These are phyloP conservation scores for Silvanus unidentatus DNA, from an alignment of 2,888 invertebrate genomes.

Conservation along the genomic window DNA sequence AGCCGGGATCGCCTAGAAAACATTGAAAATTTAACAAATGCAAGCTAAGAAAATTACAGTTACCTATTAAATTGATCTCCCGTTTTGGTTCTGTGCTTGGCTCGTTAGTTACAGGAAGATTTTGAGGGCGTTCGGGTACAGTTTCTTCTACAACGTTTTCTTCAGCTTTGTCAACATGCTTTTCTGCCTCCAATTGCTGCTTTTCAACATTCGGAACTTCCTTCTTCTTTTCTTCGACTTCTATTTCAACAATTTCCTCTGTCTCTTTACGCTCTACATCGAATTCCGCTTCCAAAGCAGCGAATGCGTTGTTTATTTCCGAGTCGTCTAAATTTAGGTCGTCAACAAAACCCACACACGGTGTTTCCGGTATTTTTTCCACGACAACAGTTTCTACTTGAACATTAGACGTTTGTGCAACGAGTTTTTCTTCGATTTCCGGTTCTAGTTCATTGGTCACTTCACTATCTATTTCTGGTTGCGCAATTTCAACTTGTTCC, in stretches of 20 bases:
- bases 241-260: constrained; percentile 6
- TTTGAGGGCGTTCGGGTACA: constrained; percentile 19
- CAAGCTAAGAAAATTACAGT: neutral
- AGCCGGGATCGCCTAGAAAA: constrained; percentile 40
- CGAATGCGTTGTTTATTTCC: constrained; percentile 39
- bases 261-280: constrained; percentile 12
- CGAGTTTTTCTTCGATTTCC: no score
- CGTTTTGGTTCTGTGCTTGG: constrained; percentile 17
- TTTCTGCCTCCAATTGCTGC: constrained; percentile 1
- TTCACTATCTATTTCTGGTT: constrained; percentile 1
- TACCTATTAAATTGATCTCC: constrained; percentile 31
- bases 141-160: constrained; percentile 25
- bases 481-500: constrained; percentile 1
- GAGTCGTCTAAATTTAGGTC: constrained; percentile 39
- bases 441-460: no score
- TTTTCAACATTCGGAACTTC: neutral
- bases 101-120: constrained; percentile 20
- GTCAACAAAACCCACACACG: constrained; percentile 33
- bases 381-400: constrained; percentile 5
- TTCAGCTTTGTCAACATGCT: constrained; percentile 6
- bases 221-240: no score
- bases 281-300: constrained; percentile 38
- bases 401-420: no score
- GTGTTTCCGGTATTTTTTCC: constrained; percentile 8
- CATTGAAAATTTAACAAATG: neutral